phyloP scores from a whole-genome alignment of 2,113 vertebrate genomes.

The Shinisaurus crocodilurus region DNA sequence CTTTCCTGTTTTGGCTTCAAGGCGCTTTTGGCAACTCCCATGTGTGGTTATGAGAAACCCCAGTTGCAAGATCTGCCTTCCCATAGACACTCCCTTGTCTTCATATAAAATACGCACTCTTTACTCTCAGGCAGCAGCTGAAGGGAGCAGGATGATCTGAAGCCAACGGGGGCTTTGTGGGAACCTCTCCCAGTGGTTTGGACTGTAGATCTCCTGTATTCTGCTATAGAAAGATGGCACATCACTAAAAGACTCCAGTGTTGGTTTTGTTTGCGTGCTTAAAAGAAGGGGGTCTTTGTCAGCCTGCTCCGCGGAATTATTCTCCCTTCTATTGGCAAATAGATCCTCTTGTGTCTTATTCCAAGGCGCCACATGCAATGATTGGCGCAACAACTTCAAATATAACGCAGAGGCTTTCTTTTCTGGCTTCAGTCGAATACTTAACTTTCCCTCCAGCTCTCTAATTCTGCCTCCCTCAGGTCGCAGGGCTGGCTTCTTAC shows the following conservation, averaged over 20 bases:
- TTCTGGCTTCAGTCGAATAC: conserved; percentile 54
- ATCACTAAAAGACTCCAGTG: conserved; percentile 70
- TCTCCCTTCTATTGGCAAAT: conserved; percentile 55
- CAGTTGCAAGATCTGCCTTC: conserved; percentile 18
- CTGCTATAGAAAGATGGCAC: conserved; percentile 46
- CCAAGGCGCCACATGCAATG: conserved; percentile 55
- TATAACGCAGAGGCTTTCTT: conserved; percentile 59
- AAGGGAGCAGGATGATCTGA: conserved; percentile 38
- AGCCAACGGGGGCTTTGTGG: conserved; percentile 18
- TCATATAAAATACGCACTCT: background rate
- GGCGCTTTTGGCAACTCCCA: conserved; percentile 38
- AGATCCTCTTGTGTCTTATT: conserved; percentile 58
- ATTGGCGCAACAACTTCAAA: conserved; percentile 47
- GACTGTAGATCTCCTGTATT: conserved; percentile 66
- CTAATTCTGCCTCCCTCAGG: background rate
- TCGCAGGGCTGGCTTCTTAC: background rate
- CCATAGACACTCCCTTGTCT: conserved; percentile 60
- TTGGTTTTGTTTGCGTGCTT: conserved; percentile 66
- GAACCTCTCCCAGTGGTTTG: conserved; percentile 22
- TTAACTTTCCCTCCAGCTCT: conserved; percentile 53
- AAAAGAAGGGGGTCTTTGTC: conserved; percentile 68
- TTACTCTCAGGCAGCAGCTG: conserved; percentile 40
- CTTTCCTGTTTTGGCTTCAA: conserved; percentile 39
- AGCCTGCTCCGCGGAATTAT: conserved; percentile 53
- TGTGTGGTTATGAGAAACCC: conserved; percentile 18